Evolutionary conservation across 2,797 vertebrate species (phyloP).

Genomic region (Spondyliosoma cantharus): DNA sequence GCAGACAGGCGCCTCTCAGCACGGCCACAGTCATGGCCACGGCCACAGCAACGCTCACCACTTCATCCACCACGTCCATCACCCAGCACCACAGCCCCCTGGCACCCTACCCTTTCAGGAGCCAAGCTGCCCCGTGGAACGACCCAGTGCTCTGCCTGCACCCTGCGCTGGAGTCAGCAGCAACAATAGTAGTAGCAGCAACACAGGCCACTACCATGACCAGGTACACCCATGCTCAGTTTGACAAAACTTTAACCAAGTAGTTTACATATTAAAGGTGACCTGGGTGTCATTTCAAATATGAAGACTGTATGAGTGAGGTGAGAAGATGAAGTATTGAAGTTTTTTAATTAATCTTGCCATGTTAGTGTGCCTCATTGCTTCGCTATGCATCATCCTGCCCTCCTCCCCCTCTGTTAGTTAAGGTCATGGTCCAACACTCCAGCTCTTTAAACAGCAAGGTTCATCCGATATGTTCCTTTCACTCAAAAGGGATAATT

Average conservation of each 20-base stretch:
- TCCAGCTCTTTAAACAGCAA: no score
- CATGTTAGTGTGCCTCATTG: background rate
- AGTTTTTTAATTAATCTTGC: slow-evolving; percentile 32
- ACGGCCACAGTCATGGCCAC: slow-evolving; percentile 76
- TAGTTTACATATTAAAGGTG: background rate
- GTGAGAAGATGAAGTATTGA: slow-evolving; percentile 17
- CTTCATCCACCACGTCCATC: slow-evolving; percentile 94
- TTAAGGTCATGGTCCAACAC: slow-evolving; percentile 3
- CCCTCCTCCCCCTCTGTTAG: background rate
- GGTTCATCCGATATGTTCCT: background rate
- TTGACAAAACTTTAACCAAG: background rate
- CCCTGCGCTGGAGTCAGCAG: slow-evolving; percentile 88
- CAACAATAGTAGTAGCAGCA: slow-evolving; percentile 72
- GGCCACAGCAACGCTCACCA: slow-evolving; percentile 88
- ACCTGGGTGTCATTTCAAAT: background rate
- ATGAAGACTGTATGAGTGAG: slow-evolving; percentile 15
- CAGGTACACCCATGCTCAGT: slow-evolving; percentile 84
- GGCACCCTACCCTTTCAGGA: slow-evolving; percentile 91
- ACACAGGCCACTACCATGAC: slow-evolving; percentile 89
- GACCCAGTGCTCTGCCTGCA: slow-evolving; percentile 89
- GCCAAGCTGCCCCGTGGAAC: slow-evolving; percentile 90
- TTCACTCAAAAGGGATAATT: background rate
- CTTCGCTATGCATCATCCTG: slow-evolving; percentile 1
- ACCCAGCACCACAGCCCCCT: slow-evolving; percentile 88
- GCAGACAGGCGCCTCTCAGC: slow-evolving; percentile 83